These are phyloP conservation scores for Dermolepida albohirtum DNA, from an alignment of 2,888 invertebrate species.

Conservation along the genomic window DNA sequence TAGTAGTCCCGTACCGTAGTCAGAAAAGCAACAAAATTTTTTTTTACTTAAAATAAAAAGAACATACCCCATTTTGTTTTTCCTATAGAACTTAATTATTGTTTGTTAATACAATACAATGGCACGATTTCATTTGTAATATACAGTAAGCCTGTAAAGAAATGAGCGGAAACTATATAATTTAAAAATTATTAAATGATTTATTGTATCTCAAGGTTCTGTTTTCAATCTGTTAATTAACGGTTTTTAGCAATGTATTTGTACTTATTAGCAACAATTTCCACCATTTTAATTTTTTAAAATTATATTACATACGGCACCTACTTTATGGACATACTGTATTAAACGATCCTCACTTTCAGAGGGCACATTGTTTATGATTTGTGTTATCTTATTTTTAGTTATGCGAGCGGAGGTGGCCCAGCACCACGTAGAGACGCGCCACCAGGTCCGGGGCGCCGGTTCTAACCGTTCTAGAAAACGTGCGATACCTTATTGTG, in stretches of 20 bases:
- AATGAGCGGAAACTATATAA: background rate
- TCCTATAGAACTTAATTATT: too few relatives aligned
- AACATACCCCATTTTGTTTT: too few relatives aligned
- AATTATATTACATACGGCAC: slow-evolving; percentile 15
- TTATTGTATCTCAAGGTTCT: too few relatives aligned
- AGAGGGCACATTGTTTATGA: slow-evolving; percentile 29
- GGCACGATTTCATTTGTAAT: too few relatives aligned
- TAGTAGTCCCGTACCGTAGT: too few relatives aligned
- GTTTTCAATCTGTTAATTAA: too few relatives aligned
- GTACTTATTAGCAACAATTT: too few relatives aligned
- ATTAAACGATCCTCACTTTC: slow-evolving; percentile 1
- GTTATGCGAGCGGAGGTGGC: slow-evolving; percentile 63
- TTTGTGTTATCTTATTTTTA: slow-evolving; percentile 54
- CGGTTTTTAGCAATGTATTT: too few relatives aligned
- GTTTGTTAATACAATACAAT: too few relatives aligned
- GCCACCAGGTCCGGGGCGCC: slow-evolving; percentile 65
- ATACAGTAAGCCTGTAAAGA: too few relatives aligned
- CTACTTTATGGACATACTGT: slow-evolving; percentile 2
- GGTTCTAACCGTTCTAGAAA: slow-evolving; percentile 63
- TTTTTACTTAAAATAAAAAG: too few relatives aligned
- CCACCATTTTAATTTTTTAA: background rate
- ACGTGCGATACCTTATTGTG: slow-evolving; percentile 20
- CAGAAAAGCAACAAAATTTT: too few relatives aligned
- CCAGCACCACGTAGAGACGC: slow-evolving; percentile 62
- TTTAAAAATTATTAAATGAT: background rate